Evolutionary conservation across 2,888 invertebrate species (phyloP).

Genomic region (Chaetoderma sp.): DNA sequence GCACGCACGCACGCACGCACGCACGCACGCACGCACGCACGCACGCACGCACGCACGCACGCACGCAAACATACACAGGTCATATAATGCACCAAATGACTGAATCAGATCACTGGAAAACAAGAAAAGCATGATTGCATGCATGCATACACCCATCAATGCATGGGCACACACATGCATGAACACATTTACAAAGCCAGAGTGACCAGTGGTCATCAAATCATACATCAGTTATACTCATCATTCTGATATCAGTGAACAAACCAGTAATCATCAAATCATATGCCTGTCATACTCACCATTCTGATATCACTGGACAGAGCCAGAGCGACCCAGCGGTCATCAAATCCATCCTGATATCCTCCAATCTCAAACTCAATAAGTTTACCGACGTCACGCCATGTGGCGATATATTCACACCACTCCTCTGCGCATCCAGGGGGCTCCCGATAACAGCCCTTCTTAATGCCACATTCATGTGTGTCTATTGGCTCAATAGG

Average conservation of each 20-base stretch:
- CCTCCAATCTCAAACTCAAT: conserved; percentile 56
- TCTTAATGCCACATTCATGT: conserved; percentile 55
- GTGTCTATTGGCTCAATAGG: conserved; percentile 52
- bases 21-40: conserved; percentile 21
- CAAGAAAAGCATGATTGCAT: not conserved
- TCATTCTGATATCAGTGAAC: too few species aligned
- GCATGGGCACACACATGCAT: too few species aligned
- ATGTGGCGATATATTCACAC: conserved; percentile 65
- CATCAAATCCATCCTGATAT: conserved; percentile 55
- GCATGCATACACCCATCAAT: too few species aligned
- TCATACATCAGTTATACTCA: too few species aligned
- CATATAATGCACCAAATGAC: too few species aligned
- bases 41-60: conserved; percentile 22
- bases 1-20: conserved; percentile 18
- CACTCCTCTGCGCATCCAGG: conserved; percentile 57
- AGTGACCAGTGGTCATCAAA: too few species aligned
- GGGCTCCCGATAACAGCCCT: conserved; percentile 67
- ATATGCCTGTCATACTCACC: too few species aligned
- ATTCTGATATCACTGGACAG: conserved; percentile 64
- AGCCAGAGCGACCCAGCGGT: conserved; percentile 63
- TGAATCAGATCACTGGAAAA: conserved; percentile 29
- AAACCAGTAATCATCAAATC: too few species aligned
- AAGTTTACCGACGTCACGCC: conserved; percentile 42
- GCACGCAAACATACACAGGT: conserved; percentile 31
- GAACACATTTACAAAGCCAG: too few species aligned